These are phyloP conservation scores for Benitochromis conjunctus DNA, from an alignment of 2,113 vertebrate genomes.

Conservation along the genomic window DNA sequence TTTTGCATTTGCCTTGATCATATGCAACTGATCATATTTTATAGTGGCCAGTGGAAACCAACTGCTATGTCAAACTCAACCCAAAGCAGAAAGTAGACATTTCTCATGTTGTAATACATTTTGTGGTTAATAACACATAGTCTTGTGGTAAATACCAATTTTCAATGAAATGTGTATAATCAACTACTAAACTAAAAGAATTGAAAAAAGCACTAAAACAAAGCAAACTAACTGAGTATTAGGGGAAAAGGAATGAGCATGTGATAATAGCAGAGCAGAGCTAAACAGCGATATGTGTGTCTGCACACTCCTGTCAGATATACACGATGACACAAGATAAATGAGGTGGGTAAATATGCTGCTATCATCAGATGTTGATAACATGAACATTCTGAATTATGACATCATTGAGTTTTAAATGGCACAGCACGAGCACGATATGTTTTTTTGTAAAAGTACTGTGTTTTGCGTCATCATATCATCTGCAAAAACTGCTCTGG, in stretches of 20 bases:
- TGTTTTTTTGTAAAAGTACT: background rate
- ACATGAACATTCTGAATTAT: background rate
- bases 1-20: background rate
- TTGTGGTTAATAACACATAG: background rate
- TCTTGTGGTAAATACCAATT: background rate
- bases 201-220: background rate
- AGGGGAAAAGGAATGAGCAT: background rate
- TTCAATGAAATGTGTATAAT: background rate
- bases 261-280: constrained; percentile 26
- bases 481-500: background rate
- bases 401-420: background rate
- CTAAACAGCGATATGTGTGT: constrained; percentile 44
- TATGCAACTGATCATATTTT: background rate
- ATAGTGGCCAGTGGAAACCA: background rate
- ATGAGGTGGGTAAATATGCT: constrained; percentile 67
- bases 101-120: background rate
- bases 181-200: background rate
- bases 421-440: background rate
- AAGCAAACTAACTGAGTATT: background rate
- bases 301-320: constrained; percentile 34
- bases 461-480: background rate
- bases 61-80: background rate
- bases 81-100: background rate
- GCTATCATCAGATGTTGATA: constrained; percentile 55
- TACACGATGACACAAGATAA: constrained; percentile 59